These are phyloP conservation scores for Myotis yumanensis DNA, from an alignment of 2,113 vertebrate species.

Conservation along the genomic window DNA sequence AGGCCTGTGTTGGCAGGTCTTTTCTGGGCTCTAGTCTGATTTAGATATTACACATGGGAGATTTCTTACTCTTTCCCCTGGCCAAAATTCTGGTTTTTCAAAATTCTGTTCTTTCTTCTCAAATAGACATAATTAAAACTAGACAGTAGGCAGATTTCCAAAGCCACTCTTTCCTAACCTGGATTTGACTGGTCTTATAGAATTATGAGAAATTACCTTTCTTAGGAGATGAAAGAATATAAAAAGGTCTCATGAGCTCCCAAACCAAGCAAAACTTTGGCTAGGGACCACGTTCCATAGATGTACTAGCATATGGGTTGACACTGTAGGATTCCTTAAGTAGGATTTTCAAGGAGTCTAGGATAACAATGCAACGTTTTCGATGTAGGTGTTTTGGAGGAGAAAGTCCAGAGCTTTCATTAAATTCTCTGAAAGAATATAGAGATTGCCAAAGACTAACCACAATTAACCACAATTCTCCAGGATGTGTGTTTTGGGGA, in stretches of 20 bases:
- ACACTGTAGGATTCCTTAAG: not conserved
- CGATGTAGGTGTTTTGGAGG: not conserved
- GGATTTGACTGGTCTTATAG: not conserved
- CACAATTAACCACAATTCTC: not conserved
- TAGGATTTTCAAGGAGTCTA: slow-evolving; percentile 13
- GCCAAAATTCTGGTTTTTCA: slow-evolving; percentile 6
- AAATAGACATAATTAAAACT: not conserved
- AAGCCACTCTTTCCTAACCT: not conserved
- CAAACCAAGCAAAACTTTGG: slow-evolving; percentile 13
- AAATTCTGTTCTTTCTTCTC: slow-evolving; percentile 43
- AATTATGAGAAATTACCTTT: slow-evolving; percentile 7
- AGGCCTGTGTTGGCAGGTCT: not conserved
- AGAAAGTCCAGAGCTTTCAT: not conserved
- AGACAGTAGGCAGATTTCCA: not conserved
- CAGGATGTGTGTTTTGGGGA: not conserved
- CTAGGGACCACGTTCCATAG: not conserved
- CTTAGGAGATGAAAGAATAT: not conserved
- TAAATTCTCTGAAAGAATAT: not conserved
- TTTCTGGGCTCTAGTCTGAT: not conserved
- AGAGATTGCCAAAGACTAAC: not conserved
- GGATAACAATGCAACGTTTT: not conserved
- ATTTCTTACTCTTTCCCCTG: not conserved
- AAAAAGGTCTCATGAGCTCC: not conserved
- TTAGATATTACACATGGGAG: not conserved
- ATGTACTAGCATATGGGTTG: not conserved